Evolutionary conservation across 2,888 invertebrate species (phyloP).

Genomic region (Spodoptera littoralis): DNA sequence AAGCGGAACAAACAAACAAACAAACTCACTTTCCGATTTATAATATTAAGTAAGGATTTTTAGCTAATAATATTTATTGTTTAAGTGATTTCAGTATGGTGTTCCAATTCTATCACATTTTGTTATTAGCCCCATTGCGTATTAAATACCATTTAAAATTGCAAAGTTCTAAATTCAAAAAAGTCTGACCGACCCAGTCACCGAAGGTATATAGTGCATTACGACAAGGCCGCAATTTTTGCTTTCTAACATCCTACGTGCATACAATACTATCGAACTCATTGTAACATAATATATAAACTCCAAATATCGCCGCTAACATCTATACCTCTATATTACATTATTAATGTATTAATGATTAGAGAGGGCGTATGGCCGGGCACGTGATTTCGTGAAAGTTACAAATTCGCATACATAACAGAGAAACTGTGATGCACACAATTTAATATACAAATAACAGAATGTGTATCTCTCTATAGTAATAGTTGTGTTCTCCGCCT

Average conservation of each 20-base stretch:
- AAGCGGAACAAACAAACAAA: too few relatives aligned
- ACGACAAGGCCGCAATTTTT: constrained; percentile 10
- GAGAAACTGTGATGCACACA: constrained; percentile 62
- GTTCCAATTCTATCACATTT: too few relatives aligned
- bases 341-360: constrained; percentile 55
- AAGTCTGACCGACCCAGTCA: too few relatives aligned
- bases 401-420: constrained; percentile 65
- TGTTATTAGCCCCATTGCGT: too few relatives aligned
- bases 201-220: too few relatives aligned
- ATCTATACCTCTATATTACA: constrained; percentile 8
- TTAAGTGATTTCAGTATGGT: too few relatives aligned
- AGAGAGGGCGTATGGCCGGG: constrained; percentile 56
- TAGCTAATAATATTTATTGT: too few relatives aligned
- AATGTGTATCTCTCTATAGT: constrained; percentile 6
- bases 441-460: constrained; percentile 38
- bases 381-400: constrained; percentile 74
- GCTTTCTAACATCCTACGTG: constrained; percentile 42
- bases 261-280: constrained; percentile 26
- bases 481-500: constrained; percentile 6
- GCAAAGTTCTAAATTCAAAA: too few relatives aligned
- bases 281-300: constrained; percentile 39
- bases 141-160: too few relatives aligned
- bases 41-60: too few relatives aligned
- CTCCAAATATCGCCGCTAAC: constrained; percentile 20
- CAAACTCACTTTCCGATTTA: too few relatives aligned